Evolutionary conservation across 2,888 invertebrate genomes (phyloP), one percentile per base, ranked within the genome.

Genomic region (Leptopilina drosophilae): DNA sequence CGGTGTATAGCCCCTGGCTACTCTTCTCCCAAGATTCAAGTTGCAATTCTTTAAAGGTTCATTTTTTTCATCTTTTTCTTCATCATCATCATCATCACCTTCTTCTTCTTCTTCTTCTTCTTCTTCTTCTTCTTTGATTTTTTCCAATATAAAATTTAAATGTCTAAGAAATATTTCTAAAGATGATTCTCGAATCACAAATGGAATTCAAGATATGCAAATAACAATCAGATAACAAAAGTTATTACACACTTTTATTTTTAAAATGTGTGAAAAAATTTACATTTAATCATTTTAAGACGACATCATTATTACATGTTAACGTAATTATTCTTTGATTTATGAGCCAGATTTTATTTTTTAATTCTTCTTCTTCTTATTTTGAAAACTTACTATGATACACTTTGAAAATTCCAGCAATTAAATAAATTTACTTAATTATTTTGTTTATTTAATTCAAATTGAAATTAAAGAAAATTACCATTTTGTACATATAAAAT

Each of bases 1-100:
- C 56, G 73, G 49, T 53, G 73, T 73, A 73, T 73, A 73, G 73
- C 73, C 73, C 5, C 56, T 56, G 73, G 73, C 73, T 73, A 73
- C 40, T 56, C 56, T 73, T 73, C 33, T 26, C 69, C 7, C 46
- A 69, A 20, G 46, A 46, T 46, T 67, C 69, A 69, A 26, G 56
- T n/a, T 73, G 73, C 56, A 56, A 33, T 73, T 73, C 26, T 6
- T 56, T 20, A 62, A 62, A 62, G 33, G 33, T 56, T 8, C 40
- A 15, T 15, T n/a, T 15, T 53, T 73, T 73, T 73, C 20, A 1
- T 73, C 56, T 73, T 73, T 9, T 14, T 49, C 11, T 3, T 49
- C 46, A 1, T 12, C 49, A 49, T 49, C 49, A 49, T 49, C 49
- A 49, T 49, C 3, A 49, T 49, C 49, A 49, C 1, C 12, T 9